phyloP scores from a whole-genome alignment of 2,797 vertebrate species.

The Molothrus ater region DNA sequence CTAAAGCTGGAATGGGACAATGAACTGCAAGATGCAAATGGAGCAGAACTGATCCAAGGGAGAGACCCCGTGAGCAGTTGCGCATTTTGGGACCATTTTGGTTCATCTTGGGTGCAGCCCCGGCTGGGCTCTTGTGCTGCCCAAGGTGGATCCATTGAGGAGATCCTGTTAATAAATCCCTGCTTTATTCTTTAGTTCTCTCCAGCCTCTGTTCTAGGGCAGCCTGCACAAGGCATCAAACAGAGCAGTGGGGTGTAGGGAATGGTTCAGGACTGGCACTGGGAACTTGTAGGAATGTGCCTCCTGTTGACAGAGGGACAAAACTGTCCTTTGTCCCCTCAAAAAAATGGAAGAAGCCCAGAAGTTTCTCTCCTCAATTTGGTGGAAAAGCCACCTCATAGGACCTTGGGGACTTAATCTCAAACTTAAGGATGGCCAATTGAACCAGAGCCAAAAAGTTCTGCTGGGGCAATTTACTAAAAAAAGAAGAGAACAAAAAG shows the following conservation, averaged over 20 bases:
- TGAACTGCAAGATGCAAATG: not conserved
- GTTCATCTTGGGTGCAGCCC: not conserved
- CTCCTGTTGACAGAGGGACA: no score
- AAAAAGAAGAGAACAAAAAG: no score
- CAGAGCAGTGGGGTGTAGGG: not conserved
- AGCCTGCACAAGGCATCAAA: not conserved
- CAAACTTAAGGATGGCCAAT: no score
- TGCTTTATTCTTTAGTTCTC: not conserved
- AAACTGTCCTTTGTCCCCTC: no score
- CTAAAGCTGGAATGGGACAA: not conserved
- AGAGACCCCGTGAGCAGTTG: rapidly evolving
- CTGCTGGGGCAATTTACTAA: no score
- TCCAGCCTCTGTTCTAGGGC: not conserved
- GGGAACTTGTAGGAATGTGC: no score
- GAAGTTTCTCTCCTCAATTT: no score
- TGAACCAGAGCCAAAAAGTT: no score
- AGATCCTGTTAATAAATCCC: not conserved
- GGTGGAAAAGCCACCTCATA: no score
- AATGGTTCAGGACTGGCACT: not conserved
- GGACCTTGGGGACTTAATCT: no score
- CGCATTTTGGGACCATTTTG: not conserved
- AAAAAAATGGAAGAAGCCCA: no score
- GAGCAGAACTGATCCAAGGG: not conserved
- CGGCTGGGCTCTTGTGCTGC: not conserved
- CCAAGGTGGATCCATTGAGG: not conserved